Evolutionary conservation across 1,140 invertebrate species (phyloP), one percentile per base, ranked within the genome.

Genomic region (Brachionus rotundiformis): DNA sequence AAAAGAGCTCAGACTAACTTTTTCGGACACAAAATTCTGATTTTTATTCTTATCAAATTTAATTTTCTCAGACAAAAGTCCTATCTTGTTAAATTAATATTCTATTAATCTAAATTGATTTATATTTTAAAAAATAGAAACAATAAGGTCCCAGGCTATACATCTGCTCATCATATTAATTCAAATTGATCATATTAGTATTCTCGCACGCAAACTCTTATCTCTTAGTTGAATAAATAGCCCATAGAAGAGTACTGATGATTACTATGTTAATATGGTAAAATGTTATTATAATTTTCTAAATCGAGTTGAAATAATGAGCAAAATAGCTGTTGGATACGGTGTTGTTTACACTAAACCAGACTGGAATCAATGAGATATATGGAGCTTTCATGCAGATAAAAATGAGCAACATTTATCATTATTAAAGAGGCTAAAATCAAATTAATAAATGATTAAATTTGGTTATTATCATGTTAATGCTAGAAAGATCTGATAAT

Each of bases 131-230:
- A 29, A 63, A 63, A 63, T 29, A 13, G 29, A 27, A 63, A 63
- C 61, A 29, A 33, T 29, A 29, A 63, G 61, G 61, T 33, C 61
- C 61, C 29, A 39, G 33, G 65, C 47, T 54, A 39, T 29, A 31
- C 65, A 71, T 71, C 65, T 71, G 65, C 33, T 71, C 65, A 71
- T 71, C 65, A 71, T 71, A 71, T 71, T 71, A 71, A 71, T 71
- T 71, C 29, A 39, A 71, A 71, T 71, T 71, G 65, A 71, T 71
- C 33, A 19, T 71, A 31, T 63, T 63, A 29, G 1, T 63, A 31
- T 68, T 68, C 19, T 68, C 63, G 31, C 63, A 68, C 31, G 63
- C 63, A 68, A 68, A 68, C 29, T 36, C 63, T 68, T 68, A 68
- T 68, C 63, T 68, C 31, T 68, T 68, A 16, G 16, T 68, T 31